Evolutionary conservation across 2,113 vertebrate genomes (phyloP), one percentile per base, ranked within the genome.

Genomic region (Peromyscus polionotus): DNA sequence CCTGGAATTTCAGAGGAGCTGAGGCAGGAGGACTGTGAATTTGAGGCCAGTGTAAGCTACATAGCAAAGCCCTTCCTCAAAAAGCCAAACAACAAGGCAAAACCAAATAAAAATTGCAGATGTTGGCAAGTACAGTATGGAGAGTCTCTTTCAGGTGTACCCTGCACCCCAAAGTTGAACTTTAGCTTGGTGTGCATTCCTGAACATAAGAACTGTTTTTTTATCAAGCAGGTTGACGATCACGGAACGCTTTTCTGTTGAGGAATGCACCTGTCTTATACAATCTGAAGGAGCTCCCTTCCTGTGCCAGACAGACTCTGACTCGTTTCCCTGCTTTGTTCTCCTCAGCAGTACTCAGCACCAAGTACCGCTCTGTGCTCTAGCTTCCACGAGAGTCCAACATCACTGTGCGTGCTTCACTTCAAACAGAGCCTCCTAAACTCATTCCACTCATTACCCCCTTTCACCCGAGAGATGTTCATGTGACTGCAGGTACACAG

Each of bases 91-190:
- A 31, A 63, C n/a, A 45, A 63, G 59, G 26, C 39, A 45, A 84
- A 85, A 65, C 2, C 7, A 85, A 85, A 85, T 65, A 33, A 33
- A 86, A 19, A 19, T 48, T 2, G 9, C 14, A 45, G 14, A 61
- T 19, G n/a, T 63, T 95, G 95, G 94, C 95, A 97, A 67, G 31
- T 93, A 83, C 76, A 86, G 89, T 89, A 80, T 76, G 94, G 63
- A 89, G 72, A 90, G 95, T 87, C 72, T 97, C 97, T 51, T 96
- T 94, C 93, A 93, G 97, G 94, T 95, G 85, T 28, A 65, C 48
- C 88, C 94, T 12, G 4, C 20, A 76, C 72, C 91, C 79, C 20
- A 36, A 68, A 61, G 70, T 79, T 80, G 59, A 88, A 77, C 61
- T 90, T 88, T 94, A 95, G 88, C 79, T 93, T 13, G 0, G 36